phyloP scores from a whole-genome alignment of 2,888 invertebrate genomes.

The Synergus japonicus region DNA sequence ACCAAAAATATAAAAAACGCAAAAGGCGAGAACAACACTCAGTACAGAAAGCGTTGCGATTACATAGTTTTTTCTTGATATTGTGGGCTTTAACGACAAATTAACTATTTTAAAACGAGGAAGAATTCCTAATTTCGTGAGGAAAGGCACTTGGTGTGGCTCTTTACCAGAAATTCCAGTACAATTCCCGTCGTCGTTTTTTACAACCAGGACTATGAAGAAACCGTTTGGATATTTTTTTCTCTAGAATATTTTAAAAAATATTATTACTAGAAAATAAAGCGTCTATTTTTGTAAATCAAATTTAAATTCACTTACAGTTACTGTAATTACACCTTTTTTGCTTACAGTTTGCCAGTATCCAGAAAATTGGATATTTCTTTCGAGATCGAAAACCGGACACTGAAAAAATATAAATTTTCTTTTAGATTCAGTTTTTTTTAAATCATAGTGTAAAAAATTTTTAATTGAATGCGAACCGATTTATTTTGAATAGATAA shows the following conservation, averaged over 20 bases:
- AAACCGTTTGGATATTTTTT: constrained; percentile 84
- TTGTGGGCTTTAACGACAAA: constrained; percentile 80
- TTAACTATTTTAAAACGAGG: constrained; percentile 77
- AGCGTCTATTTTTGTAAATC: constrained; percentile 77
- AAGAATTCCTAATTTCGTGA: constrained; percentile 33
- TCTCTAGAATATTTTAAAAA: constrained; percentile 80
- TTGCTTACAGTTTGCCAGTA: constrained; percentile 87
- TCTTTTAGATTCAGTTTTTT: constrained; percentile 56
- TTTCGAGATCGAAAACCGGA: constrained; percentile 89
- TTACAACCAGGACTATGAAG: constrained; percentile 85
- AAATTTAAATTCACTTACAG: constrained; percentile 79
- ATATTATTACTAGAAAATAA: constrained; percentile 86
- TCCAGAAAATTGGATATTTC: constrained; percentile 87
- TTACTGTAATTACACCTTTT: constrained; percentile 87
- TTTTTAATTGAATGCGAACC: constrained; percentile 76
- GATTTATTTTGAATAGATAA: constrained; percentile 88
- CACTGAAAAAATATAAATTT: constrained; percentile 84
- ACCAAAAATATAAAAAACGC: constrained; percentile 76
- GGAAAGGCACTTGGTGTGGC: neutral
- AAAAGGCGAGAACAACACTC: constrained; percentile 80
- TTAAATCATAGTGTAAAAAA: constrained; percentile 63
- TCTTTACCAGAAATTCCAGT: constrained; percentile 60
- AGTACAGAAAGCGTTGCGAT: constrained; percentile 81
- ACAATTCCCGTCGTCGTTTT: constrained; percentile 78
- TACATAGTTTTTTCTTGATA: constrained; percentile 84